Base-by-base conservation (phyloP, 2,797 vertebrate species). In the Lagocephalus sceleratus region DNA sequence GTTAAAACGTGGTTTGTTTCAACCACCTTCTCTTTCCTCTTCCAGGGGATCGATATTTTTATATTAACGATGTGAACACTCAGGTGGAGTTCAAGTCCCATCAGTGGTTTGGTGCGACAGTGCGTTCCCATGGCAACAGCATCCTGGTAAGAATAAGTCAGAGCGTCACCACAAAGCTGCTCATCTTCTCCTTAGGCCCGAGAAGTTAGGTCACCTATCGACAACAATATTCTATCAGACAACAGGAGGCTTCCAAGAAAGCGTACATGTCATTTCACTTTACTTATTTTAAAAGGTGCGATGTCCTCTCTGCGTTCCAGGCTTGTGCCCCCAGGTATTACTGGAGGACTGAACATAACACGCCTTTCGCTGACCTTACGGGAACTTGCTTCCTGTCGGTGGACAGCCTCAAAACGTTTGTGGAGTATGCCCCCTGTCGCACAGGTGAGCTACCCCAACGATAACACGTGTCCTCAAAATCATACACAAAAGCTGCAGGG, bases 71-170 rank as follows among this genome's bases (percentile, higher is more conserved):
- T 1, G 74, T 79, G 7, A 84, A 87, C 48, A 85, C 87, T 75
- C 88, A 85, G 49, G 87, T 94, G 63, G 94, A 95, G 68, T 93
- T 90, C 78, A 94, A 95, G 81, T 94, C 93, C 59, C 79, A 90
- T 67, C 94, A 95, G 77, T 95, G 93, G 94, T 94, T 95, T 19
- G 94, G 94, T 56, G 92, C 93, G 0, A 93, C 92, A 0, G 87
- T 94, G 39, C 88, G 93, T 65, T 90, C 93, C 29, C 92, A 94
- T 29, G 89, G 87, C 44, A 87, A 85, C 66, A 90, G 85, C 47
- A 85, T 94, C 58, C 76, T 95, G 92, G 93, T 95, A 87, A 87
- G 89, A 61, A 22, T 14, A 19, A 19, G 25, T 59, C 20, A 26
- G 35, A 8, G 20, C 14, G 6, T n/a, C 17, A 19, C 17, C 5